phyloP scores from a whole-genome alignment of 2,888 invertebrate species.

The Ditylenchus weischeri region DNA sequence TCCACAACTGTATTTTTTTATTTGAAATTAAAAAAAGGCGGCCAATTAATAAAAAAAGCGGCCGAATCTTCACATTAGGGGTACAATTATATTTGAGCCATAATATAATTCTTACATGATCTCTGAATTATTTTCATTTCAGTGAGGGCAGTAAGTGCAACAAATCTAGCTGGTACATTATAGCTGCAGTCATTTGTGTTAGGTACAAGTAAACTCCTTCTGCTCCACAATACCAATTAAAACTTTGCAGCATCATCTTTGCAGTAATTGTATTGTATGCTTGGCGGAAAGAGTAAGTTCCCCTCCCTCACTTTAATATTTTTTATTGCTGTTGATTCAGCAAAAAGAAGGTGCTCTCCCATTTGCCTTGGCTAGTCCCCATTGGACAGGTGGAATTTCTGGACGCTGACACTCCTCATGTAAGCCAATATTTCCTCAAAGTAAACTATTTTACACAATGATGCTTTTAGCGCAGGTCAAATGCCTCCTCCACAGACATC shows the following conservation, averaged over 20 bases:
- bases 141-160: conserved; percentile 19
- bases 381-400: conserved; percentile 24
- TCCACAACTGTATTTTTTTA: no score
- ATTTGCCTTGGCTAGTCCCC: conserved; percentile 23
- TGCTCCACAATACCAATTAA: no score
- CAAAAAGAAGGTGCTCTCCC: conserved; percentile 15
- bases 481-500: conserved; percentile 2
- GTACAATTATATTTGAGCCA: no score
- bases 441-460: not conserved
- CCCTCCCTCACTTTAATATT: not conserved
- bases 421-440: not conserved
- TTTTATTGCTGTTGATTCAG: conserved; percentile 16
- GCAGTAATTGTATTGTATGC: conserved; percentile 13
- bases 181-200: conserved; percentile 21
- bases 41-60: no score
- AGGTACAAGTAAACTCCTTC: no score
- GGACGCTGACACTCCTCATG: conserved; percentile 12
- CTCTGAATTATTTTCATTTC: no score
- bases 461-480: not conserved
- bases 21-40: no score
- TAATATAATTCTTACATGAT: no score
- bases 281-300: conserved; percentile 16
- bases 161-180: conserved; percentile 24
- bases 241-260: not conserved
- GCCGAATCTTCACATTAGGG: no score